Evolutionary conservation across 2,113 vertebrate genomes (phyloP).

Genomic region (Scytalopus superciliaris): DNA sequence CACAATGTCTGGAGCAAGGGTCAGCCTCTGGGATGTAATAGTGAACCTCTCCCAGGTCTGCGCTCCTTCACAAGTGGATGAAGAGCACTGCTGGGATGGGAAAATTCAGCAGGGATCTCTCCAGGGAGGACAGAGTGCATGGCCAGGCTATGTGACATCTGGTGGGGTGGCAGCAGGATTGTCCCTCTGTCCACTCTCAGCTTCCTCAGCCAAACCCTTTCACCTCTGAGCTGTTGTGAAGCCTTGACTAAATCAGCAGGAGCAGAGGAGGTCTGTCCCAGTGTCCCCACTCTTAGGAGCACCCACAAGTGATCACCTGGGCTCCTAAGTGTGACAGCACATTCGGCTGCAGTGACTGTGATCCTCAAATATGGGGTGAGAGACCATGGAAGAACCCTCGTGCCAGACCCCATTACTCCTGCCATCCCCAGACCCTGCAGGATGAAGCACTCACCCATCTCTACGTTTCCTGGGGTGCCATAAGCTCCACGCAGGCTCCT

Average conservation of each 20-base stretch:
- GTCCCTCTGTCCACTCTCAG: fast-evolving
- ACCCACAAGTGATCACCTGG: not conserved
- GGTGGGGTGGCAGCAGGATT: not conserved
- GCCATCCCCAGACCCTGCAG: not conserved
- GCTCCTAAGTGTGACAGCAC: not conserved
- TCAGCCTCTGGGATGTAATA: not conserved
- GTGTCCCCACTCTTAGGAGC: not conserved
- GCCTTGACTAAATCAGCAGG: not conserved
- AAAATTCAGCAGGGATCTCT: not conserved
- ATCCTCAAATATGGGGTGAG: fast-evolving
- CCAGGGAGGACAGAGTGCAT: not conserved
- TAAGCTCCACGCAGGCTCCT: not conserved
- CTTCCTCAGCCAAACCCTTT: not conserved
- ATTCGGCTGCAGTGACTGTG: not conserved
- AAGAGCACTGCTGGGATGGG: not conserved
- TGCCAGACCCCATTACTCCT: not conserved
- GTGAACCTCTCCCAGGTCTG: fast-evolving
- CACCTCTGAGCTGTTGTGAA: not conserved
- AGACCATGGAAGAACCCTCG: not conserved
- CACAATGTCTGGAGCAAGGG: not conserved
- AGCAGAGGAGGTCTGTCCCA: not conserved
- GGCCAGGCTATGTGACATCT: not conserved
- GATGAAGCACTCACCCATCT: not conserved
- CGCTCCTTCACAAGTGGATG: not conserved
- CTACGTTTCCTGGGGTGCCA: fast-evolving